These are phyloP conservation scores for Pachyuromys duprasi DNA, from an alignment of 2,797 vertebrate genomes.

Conservation along the genomic window DNA sequence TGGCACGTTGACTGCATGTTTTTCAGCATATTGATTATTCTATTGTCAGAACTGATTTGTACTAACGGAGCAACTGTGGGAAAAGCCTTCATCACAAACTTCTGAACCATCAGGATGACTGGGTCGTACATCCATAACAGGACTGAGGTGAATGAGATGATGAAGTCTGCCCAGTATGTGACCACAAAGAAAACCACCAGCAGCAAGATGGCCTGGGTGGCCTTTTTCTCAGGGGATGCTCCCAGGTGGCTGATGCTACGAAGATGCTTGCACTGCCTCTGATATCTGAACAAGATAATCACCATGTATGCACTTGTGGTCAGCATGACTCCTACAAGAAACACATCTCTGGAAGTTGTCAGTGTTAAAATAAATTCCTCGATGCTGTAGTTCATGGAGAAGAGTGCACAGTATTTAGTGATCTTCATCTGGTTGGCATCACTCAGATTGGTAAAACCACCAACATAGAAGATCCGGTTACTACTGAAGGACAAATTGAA, in stretches of 20 bases:
- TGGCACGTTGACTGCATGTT: too few species aligned
- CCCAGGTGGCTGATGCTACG: background rate
- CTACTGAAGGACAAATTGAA: background rate
- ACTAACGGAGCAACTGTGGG: background rate
- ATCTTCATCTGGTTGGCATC: background rate
- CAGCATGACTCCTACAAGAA: slow-evolving; percentile 11
- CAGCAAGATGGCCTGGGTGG: background rate
- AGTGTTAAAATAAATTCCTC: background rate
- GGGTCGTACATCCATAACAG: background rate
- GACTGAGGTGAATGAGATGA: background rate
- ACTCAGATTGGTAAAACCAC: background rate
- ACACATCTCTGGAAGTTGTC: background rate
- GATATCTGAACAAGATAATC: background rate
- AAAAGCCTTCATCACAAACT: background rate
- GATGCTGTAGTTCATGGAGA: background rate
- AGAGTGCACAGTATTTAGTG: background rate
- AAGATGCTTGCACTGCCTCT: background rate
- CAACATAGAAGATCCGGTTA: background rate
- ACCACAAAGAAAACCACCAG: background rate
- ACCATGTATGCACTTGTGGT: background rate
- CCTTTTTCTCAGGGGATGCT: background rate
- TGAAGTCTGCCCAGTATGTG: background rate
- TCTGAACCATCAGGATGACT: background rate
- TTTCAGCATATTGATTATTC: background rate
- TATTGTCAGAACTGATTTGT: background rate